phyloP scores from a whole-genome alignment of 2,113 vertebrate genomes.

The Murina feae region DNA sequence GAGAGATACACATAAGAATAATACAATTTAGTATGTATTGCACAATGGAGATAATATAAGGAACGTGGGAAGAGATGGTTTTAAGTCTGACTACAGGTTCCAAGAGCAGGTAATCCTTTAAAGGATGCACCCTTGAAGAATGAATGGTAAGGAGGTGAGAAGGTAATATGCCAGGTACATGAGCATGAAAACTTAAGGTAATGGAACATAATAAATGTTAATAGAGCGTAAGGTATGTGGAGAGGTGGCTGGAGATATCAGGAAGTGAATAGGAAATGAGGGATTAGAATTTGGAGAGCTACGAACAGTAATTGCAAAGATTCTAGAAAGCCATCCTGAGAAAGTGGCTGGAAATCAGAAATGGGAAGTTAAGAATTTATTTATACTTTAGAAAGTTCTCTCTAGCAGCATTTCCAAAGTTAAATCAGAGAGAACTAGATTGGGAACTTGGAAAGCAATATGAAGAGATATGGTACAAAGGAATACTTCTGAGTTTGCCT shows the following conservation, averaged over 20 bases:
- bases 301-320: neutral
- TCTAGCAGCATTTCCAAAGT: neutral
- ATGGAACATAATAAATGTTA: neutral
- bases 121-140: neutral
- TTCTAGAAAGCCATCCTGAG: neutral
- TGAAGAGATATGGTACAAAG: neutral
- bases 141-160: neutral
- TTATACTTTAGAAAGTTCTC: neutral
- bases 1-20: neutral
- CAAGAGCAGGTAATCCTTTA: neutral
- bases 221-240: neutral
- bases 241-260: neutral
- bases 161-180: neutral
- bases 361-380: neutral
- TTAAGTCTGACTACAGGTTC: neutral
- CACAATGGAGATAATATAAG: neutral
- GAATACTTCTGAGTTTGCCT: neutral
- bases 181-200: neutral
- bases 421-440: neutral
- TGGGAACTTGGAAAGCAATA: neutral
- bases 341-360: neutral
- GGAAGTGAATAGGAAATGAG: neutral
- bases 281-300: neutral
- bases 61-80: neutral
- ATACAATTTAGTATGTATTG: neutral